These are phyloP conservation scores for Dasyprocta punctata DNA, from an alignment of 2,113 vertebrate species.

Conservation along the genomic window DNA sequence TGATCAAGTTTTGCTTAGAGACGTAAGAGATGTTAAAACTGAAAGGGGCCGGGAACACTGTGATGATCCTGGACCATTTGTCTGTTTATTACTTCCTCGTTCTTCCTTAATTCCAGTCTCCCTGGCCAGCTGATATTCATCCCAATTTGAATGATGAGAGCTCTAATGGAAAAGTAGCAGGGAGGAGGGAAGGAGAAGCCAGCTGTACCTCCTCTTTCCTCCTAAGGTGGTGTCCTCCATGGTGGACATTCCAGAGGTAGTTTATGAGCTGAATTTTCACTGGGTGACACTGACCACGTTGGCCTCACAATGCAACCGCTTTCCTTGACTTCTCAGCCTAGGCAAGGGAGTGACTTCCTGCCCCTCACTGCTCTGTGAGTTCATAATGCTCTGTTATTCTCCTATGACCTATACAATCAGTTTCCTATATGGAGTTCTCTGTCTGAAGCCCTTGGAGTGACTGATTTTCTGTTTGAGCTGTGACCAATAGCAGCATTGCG, in stretches of 20 bases:
- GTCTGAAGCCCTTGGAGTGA: background rate
- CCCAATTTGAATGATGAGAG: background rate
- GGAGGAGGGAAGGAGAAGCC: too few species aligned
- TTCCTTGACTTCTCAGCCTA: fast-evolving
- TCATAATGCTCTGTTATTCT: background rate
- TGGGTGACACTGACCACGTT: background rate
- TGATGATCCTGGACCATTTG: fast-evolving
- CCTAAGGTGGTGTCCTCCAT: background rate
- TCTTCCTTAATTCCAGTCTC: background rate
- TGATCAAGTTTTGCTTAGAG: background rate
- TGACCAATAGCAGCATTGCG: background rate
- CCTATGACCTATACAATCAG: background rate
- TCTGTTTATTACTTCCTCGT: background rate
- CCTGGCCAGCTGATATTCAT: background rate
- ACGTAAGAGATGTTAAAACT: fast-evolving
- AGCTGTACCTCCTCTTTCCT: too few species aligned
- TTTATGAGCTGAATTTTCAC: too few species aligned
- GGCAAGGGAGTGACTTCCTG: background rate
- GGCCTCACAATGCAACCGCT: fast-evolving
- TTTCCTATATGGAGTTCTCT: background rate
- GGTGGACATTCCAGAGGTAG: too few species aligned
- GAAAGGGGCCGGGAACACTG: background rate
- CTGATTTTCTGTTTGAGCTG: background rate
- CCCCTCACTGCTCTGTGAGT: fast-evolving
- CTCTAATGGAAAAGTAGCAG: background rate